These are phyloP conservation scores for Hycleus cichorii DNA, from an alignment of 1,140 invertebrate genomes.

Conservation along the genomic window DNA sequence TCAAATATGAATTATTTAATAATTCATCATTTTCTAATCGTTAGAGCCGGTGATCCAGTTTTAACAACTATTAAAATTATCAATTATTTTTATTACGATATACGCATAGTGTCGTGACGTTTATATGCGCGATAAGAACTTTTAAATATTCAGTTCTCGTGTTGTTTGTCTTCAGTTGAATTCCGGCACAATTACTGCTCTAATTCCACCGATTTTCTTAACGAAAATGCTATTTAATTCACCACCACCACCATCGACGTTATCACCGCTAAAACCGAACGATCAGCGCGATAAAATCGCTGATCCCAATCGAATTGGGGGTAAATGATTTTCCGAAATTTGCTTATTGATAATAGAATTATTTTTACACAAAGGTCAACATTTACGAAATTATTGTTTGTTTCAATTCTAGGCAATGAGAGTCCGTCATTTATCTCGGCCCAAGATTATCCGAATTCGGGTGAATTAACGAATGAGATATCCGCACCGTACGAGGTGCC, in stretches of 20 bases:
- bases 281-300: too few relatives aligned
- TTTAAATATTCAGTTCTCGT: too few relatives aligned
- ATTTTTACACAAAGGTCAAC: neutral
- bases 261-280: too few relatives aligned
- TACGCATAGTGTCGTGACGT: too few relatives aligned
- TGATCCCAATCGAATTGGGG: too few relatives aligned
- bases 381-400: slow-evolving; percentile 13
- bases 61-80: too few relatives aligned
- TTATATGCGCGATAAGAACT: too few relatives aligned
- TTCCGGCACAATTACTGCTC: neutral
- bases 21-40: too few relatives aligned
- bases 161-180: neutral
- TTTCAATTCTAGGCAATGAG: slow-evolving; percentile 47
- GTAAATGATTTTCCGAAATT: neutral
- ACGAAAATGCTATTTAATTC: neutral
- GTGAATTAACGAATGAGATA: slow-evolving; percentile 74
- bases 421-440: slow-evolving; percentile 40
- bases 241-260: too few relatives aligned
- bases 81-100: too few relatives aligned
- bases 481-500: slow-evolving; percentile 92
- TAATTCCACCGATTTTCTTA: neutral
- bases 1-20: too few relatives aligned
- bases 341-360: neutral
- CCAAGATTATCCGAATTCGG: slow-evolving; percentile 33
- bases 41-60: too few relatives aligned